Percentiles rank a stretch among this genome's conserved stretches.
Conservation (phyloP, 2,888 invertebrate genomes). For the Ectobius pallidus region DNA sequence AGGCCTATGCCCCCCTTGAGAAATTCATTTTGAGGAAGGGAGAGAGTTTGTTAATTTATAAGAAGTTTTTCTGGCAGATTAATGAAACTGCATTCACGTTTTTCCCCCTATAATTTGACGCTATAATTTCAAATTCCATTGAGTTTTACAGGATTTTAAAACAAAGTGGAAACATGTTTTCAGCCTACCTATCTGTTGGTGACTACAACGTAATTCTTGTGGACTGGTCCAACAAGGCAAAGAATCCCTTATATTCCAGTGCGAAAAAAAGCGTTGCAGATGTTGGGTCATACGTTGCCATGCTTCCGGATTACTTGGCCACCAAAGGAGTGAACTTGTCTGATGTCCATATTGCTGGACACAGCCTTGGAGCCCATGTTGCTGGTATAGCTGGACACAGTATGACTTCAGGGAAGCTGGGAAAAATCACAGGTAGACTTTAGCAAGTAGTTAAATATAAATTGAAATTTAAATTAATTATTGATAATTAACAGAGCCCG, state of each 20-base stretch:
- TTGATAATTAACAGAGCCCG: no score
- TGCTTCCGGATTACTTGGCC: constrained; percentile 50
- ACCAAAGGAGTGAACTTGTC: constrained; percentile 46
- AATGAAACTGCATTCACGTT: no score
- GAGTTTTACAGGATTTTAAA: no score
- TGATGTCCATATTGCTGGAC: constrained; percentile 52
- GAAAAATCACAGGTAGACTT: constrained; percentile 52
- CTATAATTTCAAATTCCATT: no score
- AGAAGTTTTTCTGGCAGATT: no score
- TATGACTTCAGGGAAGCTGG: constrained; percentile 49
- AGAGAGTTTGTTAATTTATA: no score
- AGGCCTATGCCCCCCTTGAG: no score
- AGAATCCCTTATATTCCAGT: constrained; percentile 45
- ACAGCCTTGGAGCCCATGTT: constrained; percentile 54
- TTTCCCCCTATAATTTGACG: no score
- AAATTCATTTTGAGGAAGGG: no score
- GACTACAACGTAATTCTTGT: constrained; percentile 59
- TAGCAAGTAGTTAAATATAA: no score
- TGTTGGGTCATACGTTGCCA: constrained; percentile 51
- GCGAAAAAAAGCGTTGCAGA: constrained; percentile 42
- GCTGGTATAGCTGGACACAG: constrained; percentile 50
- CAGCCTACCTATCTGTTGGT: constrained; percentile 54
- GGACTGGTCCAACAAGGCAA: constrained; percentile 56
- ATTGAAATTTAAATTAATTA: no score
- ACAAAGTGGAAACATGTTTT: no score